Conservation (phyloP, 2,113 vertebrate species). For the Hippoglossus stenolepis region DNA sequence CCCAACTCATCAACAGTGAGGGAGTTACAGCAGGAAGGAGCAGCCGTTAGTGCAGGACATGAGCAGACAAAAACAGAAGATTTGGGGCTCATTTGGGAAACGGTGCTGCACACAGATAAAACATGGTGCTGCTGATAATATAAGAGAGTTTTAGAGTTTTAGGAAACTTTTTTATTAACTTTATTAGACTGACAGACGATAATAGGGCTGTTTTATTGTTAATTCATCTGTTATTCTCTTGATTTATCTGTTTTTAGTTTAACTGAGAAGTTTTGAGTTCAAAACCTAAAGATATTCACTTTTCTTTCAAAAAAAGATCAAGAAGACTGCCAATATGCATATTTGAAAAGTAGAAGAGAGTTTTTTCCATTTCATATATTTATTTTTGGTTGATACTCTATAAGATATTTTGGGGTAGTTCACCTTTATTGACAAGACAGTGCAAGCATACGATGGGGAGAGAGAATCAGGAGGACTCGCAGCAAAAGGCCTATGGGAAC, state of each 20-base stretch:
- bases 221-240: background rate
- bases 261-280: background rate
- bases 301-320: too few relatives aligned
- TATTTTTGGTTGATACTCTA: too few relatives aligned
- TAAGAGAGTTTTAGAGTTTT: background rate
- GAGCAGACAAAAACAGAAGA: constrained; percentile 57
- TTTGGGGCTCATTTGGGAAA: constrained; percentile 55
- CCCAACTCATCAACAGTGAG: constrained; percentile 53
- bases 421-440: too few relatives aligned
- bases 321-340: too few relatives aligned
- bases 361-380: too few relatives aligned
- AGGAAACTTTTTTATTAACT: background rate
- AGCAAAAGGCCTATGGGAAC: too few relatives aligned
- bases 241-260: background rate
- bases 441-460: too few relatives aligned
- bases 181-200: background rate
- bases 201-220: background rate
- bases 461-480: too few relatives aligned
- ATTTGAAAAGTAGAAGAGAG: too few relatives aligned
- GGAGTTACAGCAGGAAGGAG: constrained; percentile 76
- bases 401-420: too few relatives aligned
- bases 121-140: background rate
- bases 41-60: constrained; percentile 35
- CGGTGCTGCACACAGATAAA: constrained; percentile 49
- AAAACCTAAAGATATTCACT: too few relatives aligned